Conservation (phyloP, 2,113 vertebrate genomes). For the Erpornis zantholeuca region DNA sequence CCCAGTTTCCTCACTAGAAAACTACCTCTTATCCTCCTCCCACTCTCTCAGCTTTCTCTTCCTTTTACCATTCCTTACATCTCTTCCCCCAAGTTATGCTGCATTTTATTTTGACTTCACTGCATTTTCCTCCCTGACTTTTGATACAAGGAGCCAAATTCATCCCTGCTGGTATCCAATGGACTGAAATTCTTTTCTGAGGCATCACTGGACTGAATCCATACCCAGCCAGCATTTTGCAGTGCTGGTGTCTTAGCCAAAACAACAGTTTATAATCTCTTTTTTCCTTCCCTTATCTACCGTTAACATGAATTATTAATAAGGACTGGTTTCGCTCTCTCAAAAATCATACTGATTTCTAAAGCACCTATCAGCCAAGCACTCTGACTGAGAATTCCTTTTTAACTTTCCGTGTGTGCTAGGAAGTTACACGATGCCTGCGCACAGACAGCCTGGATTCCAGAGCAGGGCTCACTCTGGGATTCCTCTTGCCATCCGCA, state of each 20-base stretch:
- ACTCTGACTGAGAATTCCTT: not conserved
- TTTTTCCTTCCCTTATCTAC: not conserved
- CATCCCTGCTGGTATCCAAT: constrained; percentile 30
- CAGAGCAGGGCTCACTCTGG: not conserved
- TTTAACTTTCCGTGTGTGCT: not conserved
- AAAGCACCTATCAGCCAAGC: constrained; percentile 3
- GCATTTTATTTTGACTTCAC: constrained; percentile 24
- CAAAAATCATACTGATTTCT: constrained; percentile 3
- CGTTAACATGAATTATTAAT: constrained; percentile 25
- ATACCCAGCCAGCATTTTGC: constrained; percentile 27
- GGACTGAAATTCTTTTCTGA: constrained; percentile 31
- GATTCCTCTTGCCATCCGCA: constrained; percentile 7
- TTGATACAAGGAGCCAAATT: not conserved
- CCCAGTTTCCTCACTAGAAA: not conserved
- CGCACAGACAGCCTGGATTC: not conserved
- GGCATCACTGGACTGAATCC: not conserved
- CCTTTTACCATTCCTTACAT: not conserved
- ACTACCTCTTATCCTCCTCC: not conserved
- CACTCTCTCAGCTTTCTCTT: not conserved
- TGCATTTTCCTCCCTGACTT: not conserved
- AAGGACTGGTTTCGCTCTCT: not conserved
- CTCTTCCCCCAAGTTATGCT: not conserved
- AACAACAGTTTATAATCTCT: constrained; percentile 26
- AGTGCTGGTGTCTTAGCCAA: constrained; percentile 36
- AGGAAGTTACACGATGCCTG: not conserved